phyloP scores from a whole-genome alignment of 2,797 vertebrate genomes.

The Bradypus variegatus region DNA sequence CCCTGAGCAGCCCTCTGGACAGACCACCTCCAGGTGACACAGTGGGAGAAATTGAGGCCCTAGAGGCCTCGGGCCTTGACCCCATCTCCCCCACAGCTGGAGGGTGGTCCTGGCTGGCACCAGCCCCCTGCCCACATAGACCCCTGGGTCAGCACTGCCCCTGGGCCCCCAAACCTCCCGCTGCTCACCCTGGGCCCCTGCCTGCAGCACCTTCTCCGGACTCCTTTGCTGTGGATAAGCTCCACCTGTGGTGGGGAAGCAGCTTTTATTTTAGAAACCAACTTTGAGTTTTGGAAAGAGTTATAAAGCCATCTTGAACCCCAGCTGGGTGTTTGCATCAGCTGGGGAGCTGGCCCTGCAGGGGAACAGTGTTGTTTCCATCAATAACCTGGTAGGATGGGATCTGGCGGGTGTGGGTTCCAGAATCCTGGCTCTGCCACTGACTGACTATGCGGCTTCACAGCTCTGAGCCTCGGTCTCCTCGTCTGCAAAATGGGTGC shows the following conservation, averaged over 20 bases:
- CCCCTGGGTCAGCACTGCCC: neutral
- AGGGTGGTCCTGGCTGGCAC: rapidly evolving
- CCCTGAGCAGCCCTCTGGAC: too few relatives aligned
- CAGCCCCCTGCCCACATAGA: neutral
- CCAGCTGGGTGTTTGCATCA: too few relatives aligned
- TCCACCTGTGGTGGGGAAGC: neutral
- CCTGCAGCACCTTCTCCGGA: neutral
- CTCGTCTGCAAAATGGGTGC: neutral
- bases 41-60: too few relatives aligned
- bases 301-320: neutral
- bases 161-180: neutral
- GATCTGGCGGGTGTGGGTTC: neutral
- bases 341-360: too few relatives aligned
- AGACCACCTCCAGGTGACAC: too few relatives aligned
- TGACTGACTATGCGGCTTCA: neutral
- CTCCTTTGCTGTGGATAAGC: neutral
- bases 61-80: neutral
- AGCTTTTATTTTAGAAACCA: neutral
- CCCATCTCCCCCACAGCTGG: too few relatives aligned
- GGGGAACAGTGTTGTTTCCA: too few relatives aligned
- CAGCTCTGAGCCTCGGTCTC: neutral
- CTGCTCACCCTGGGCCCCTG: neutral
- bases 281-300: neutral
- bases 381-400: too few relatives aligned
- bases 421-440: neutral